Evolutionary conservation across 2,888 invertebrate genomes (phyloP), one percentile per base, ranked within the genome.

Genomic region (Auanema sp.): DNA sequence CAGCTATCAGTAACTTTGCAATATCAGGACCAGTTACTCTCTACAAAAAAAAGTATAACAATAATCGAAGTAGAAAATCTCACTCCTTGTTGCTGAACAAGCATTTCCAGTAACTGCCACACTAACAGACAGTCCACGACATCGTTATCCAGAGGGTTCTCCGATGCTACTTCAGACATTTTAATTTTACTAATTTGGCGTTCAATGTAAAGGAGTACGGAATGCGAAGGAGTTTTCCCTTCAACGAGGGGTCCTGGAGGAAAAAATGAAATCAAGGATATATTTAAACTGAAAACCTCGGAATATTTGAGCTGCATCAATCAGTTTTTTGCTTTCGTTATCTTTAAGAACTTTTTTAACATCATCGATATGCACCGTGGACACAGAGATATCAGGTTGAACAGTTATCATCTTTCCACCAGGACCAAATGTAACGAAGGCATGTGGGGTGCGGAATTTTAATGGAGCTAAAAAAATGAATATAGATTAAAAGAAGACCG

Each of bases 31-130:
- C 81, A 11, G 76, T 79, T 8, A 81, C 79, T 57, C 72, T 64
- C 79, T 80, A 51, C 44, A 77, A 61, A 40, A 54, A 3, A 40
- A 54, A 14, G 6, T 8, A 24, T 52, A 5, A 23, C 6, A n/a
- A 14, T 21, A 52, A 6, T 52, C 24, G 16, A 10, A 43, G 43
- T 43, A 43, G 12, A 43, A 43, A 43, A 43, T 12, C 72, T 52
- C 40, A 82, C 82, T 24, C 82, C 82, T 23, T 81, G 80, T 33
- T 82, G 82, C 43, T 77, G 75, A 12, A 82, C 78, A 55, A 83
- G 70, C 63, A 77, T 76, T 50, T 81, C 77, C 21, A 82, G 68
- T 33, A 82, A 67, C 43, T 73, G 74, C 82, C 82, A 82, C 21
- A 82, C 66, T 1, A 82, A 65, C 10, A 80, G 64, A 16, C 76